Evolutionary conservation across 2,888 invertebrate species (phyloP).

Genomic region (Acrocyrtus sp.): DNA sequence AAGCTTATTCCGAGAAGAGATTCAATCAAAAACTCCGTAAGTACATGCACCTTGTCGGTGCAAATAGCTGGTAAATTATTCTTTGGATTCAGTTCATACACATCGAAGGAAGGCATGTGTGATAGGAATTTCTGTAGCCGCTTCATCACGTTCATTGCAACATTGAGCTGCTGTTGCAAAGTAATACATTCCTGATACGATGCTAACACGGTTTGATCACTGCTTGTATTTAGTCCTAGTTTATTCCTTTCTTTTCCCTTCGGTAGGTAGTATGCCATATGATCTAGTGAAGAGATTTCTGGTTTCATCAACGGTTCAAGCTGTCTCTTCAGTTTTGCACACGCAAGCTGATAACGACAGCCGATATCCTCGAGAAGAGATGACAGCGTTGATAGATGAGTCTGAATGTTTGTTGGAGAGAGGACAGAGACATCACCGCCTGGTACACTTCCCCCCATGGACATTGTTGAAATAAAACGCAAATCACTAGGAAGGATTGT

Average conservation of each 20-base stretch:
- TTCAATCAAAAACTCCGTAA: conserved; percentile 85
- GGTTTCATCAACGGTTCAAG: conserved; percentile 80
- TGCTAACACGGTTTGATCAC: conserved; percentile 69
- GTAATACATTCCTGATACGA: conserved; percentile 82
- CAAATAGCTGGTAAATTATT: conserved; percentile 70
- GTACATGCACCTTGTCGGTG: conserved; percentile 83
- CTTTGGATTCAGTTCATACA: conserved; percentile 21
- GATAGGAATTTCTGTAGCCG: conserved; percentile 75
- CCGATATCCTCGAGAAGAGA: conserved; percentile 82
- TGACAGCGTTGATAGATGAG: conserved; percentile 75
- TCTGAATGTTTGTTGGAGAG: conserved; percentile 63
- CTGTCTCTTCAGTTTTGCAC: conserved; percentile 83
- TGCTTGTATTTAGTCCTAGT: conserved; percentile 69
- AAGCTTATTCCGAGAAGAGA: conserved; percentile 72
- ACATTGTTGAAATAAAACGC: conserved; percentile 28
- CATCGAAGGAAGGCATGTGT: conserved; percentile 29
- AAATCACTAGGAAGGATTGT: conserved; percentile 77
- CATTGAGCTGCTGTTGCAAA: conserved; percentile 88
- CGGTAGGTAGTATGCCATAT: conserved; percentile 83
- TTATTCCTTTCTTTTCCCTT: conserved; percentile 72
- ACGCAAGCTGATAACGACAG: conserved; percentile 83
- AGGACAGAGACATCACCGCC: conserved; percentile 58
- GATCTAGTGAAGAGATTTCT: conserved; percentile 84
- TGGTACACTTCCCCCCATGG: conserved; percentile 29
- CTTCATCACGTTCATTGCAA: conserved; percentile 79